These are phyloP conservation scores for Stichopus chloronotus DNA, from an alignment of 35 echinoderm and acorn worm genomes.

Conservation along the genomic window DNA sequence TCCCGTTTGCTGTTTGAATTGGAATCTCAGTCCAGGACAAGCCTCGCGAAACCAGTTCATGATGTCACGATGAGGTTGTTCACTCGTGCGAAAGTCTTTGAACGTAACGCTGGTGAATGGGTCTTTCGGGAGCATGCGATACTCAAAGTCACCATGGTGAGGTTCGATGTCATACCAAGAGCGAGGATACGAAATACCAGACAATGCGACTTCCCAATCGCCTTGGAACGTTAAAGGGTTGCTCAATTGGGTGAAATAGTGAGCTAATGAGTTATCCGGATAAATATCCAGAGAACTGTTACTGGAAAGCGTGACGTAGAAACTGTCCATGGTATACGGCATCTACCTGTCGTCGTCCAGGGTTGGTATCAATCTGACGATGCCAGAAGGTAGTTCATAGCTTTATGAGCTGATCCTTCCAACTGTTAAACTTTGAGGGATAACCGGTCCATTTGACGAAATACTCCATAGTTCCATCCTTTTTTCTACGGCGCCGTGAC, in stretches of 20 bases:
- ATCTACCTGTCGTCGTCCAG: not conserved
- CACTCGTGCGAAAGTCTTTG: too few species aligned
- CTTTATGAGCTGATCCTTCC: not conserved
- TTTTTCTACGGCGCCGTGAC: not conserved
- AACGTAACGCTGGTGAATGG: too few species aligned
- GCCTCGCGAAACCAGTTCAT: not conserved
- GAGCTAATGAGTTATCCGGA: slow-evolving; percentile 5
- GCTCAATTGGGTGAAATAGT: slow-evolving; percentile 21
- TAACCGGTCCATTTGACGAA: not conserved
- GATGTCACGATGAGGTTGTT: too few species aligned
- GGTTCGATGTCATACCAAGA: slow-evolving; percentile 28
- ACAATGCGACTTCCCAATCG: not conserved
- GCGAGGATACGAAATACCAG: slow-evolving; percentile 1
- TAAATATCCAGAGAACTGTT: not conserved
- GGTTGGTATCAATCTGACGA: not conserved
- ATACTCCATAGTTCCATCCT: not conserved
- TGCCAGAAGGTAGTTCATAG: not conserved
- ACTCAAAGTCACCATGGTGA: too few species aligned
- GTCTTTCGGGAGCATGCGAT: too few species aligned
- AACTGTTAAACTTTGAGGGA: not conserved
- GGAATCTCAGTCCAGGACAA: not conserved
- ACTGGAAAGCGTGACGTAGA: slow-evolving; percentile 37
- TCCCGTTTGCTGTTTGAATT: not conserved
- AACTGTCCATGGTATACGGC: slow-evolving; percentile 19
- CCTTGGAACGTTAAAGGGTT: not conserved